Evolutionary conservation across 2,797 vertebrate genomes (phyloP).

Genomic region (Sternarchorhynchus goeldii): DNA sequence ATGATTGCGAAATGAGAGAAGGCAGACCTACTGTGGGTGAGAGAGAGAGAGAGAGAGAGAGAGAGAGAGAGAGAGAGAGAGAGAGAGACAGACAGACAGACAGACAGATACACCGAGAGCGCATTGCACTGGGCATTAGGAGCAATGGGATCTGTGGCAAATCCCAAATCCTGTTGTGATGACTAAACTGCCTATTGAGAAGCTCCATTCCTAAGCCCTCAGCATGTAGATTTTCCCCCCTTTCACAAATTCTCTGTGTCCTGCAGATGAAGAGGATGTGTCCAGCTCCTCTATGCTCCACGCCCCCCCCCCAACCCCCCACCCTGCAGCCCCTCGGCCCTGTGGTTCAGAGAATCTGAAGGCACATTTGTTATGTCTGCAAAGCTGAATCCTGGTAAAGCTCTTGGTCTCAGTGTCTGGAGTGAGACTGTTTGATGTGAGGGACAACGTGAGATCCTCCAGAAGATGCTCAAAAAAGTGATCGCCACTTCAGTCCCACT

Average conservation of each 20-base stretch:
- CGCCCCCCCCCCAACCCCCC: conserved; percentile 25
- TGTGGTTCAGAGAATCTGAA: conserved; percentile 39
- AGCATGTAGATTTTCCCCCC: conserved; percentile 72
- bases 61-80: not conserved
- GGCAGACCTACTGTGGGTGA: conserved; percentile 24
- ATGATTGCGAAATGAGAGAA: conserved; percentile 29
- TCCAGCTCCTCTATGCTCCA: conserved; percentile 39
- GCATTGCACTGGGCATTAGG: conserved; percentile 34
- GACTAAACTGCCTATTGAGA: conserved; percentile 65
- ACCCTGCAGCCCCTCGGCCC: conserved; percentile 21
- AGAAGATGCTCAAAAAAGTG: conserved; percentile 67
- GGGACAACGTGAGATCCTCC: conserved; percentile 34
- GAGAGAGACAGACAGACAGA: not conserved
- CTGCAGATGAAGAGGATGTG: conserved; percentile 60
- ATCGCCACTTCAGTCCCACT: conserved; percentile 30
- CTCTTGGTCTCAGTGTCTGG: conserved; percentile 46
- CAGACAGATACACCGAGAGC: not conserved
- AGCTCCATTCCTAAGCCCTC: conserved; percentile 68
- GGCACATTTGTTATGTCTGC: conserved; percentile 55
- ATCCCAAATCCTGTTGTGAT: conserved; percentile 63
- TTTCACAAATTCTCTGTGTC: conserved; percentile 64
- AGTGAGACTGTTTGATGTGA: conserved; percentile 42
- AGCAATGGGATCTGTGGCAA: conserved; percentile 52
- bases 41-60: conserved; percentile 1
- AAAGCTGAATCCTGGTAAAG: conserved; percentile 48